These are phyloP conservation scores for Oscheius sp. DNA, from an alignment of 2,888 invertebrate species.

Conservation along the genomic window DNA sequence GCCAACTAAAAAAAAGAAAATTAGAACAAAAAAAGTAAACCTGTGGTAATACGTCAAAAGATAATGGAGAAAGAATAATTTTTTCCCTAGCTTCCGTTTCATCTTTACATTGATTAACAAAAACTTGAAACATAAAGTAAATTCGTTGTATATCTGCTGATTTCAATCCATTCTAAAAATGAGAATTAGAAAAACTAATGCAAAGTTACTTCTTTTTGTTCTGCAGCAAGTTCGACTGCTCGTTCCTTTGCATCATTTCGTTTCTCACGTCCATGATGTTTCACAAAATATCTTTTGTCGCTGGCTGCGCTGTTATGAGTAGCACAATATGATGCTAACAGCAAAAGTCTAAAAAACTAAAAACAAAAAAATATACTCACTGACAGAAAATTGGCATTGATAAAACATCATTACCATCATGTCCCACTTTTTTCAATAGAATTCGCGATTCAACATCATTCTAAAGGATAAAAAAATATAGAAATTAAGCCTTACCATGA, in stretches of 20 bases:
- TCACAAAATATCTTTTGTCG: conserved; percentile 25
- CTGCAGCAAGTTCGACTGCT: conserved; percentile 21
- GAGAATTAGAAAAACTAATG: not conserved
- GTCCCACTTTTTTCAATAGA: not conserved
- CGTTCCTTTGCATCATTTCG: conserved; percentile 20
- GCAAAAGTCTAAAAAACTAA: conserved; percentile 10
- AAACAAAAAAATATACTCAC: conserved; percentile 1
- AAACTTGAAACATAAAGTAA: conserved; percentile 15
- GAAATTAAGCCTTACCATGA: not conserved
- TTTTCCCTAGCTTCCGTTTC: not conserved
- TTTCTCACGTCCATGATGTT: conserved; percentile 23
- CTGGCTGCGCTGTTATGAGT: conserved; percentile 15
- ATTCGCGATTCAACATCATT: not conserved
- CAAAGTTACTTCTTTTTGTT: conserved; percentile 13
- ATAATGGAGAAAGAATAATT: not conserved
- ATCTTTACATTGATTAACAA: not conserved
- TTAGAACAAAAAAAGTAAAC: not conserved
- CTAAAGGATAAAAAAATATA: not conserved
- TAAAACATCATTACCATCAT: not conserved
- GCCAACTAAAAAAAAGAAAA: not conserved
- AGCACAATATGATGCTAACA: conserved; percentile 18
- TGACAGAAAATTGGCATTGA: conserved; percentile 2
- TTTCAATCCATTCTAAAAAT: conserved; percentile 16
- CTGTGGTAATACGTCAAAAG: not conserved
- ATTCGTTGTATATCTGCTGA: conserved; percentile 27